phyloP scores from a whole-genome alignment of 2,113 vertebrate species.

The Bolborhynchus lineola region DNA sequence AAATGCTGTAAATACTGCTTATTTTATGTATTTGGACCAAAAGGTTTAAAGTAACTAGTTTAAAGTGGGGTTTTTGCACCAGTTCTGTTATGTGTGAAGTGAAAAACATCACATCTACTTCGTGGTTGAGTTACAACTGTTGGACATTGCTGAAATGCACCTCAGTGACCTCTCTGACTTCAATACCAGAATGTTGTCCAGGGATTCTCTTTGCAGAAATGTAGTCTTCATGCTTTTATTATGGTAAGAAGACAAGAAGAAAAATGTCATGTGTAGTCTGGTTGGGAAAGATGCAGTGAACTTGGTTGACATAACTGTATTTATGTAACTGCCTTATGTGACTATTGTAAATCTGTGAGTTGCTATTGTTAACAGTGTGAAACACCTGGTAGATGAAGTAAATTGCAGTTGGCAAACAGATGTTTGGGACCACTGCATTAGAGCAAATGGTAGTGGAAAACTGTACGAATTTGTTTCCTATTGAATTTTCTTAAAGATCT shows the following conservation, averaged over 20 bases:
- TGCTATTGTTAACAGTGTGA: conserved; percentile 49
- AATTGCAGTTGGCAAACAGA: conserved; percentile 40
- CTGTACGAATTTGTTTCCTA: conserved; percentile 16
- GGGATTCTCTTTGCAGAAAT: conserved; percentile 44
- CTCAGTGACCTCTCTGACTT: conserved; percentile 61
- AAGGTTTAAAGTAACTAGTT: conserved; percentile 75
- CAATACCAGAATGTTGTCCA: conserved; percentile 46
- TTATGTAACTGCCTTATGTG: conserved; percentile 66
- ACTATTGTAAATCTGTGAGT: conserved; percentile 66
- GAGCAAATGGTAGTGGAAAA: conserved; percentile 18
- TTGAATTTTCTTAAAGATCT: conserved; percentile 41
- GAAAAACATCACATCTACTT: conserved; percentile 70
- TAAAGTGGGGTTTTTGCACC: conserved; percentile 71
- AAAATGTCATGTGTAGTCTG: conserved; percentile 43
- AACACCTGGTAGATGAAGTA: conserved; percentile 62
- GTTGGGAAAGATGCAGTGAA: conserved; percentile 53
- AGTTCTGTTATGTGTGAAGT: conserved; percentile 69
- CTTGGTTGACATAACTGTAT: conserved; percentile 60
- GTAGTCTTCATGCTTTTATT: conserved; percentile 58
- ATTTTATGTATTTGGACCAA: conserved; percentile 86
- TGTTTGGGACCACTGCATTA: conserved; percentile 39
- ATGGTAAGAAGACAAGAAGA: conserved; percentile 31
- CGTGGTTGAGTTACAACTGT: conserved; percentile 49
- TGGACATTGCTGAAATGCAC: conserved; percentile 54
- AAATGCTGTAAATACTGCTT: conserved; percentile 85